phyloP scores from a whole-genome alignment of 2,797 vertebrate species.

The Darevskia mixta region DNA sequence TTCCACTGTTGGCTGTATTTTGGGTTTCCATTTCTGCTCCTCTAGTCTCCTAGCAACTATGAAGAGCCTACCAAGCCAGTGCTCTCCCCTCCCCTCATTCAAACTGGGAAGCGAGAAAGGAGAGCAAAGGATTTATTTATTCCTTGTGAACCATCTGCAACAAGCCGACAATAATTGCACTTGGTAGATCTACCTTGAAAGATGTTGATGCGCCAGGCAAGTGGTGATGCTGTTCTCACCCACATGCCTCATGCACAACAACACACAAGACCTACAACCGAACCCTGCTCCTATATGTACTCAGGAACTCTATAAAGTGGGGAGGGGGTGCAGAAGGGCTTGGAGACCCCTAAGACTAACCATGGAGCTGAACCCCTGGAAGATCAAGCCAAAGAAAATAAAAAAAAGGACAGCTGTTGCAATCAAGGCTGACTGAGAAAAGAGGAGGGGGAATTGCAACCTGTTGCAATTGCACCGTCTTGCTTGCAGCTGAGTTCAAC shows the following conservation, averaged over 20 bases:
- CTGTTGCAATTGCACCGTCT: not conserved
- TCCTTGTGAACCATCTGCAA: slow-evolving; percentile 9
- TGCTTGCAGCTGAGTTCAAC: not conserved
- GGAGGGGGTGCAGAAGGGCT: not conserved
- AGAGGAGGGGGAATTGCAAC: not conserved
- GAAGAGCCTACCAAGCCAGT: not conserved
- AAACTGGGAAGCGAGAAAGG: not conserved
- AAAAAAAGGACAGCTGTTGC: not conserved
- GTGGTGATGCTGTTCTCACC: too few species aligned
- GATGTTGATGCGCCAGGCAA: not conserved
- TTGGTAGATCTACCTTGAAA: not conserved
- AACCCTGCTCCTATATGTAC: not conserved
- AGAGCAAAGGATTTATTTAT: not conserved
- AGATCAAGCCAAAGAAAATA: not conserved
- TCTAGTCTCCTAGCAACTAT: slow-evolving; percentile 38
- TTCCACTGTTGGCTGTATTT: slow-evolving; percentile 16
- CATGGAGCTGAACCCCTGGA: not conserved
- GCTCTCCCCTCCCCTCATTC: not conserved
- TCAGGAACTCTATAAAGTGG: not conserved
- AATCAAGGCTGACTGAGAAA: not conserved
- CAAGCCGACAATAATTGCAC: not conserved
- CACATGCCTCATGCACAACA: not conserved
- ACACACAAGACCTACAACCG: not conserved
- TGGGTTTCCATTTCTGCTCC: slow-evolving; percentile 10
- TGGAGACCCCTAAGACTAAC: not conserved